Conservation (phyloP, 2,797 vertebrate genomes). For the Lerista edwardsae region DNA sequence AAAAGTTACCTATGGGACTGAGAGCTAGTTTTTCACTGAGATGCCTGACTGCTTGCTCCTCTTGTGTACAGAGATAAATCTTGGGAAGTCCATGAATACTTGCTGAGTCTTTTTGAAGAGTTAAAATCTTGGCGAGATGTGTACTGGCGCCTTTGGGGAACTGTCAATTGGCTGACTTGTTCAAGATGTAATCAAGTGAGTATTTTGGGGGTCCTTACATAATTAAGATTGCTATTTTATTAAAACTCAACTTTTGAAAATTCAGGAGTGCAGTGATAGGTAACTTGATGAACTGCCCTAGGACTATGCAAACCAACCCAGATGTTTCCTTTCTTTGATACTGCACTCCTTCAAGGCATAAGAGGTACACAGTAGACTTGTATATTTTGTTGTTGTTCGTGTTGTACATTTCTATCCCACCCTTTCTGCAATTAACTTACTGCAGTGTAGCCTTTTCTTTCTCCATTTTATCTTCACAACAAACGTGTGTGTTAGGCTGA, state of each 20-base stretch:
- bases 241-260: not conserved
- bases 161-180: constrained; percentile 90
- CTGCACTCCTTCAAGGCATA: not conserved
- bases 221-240: not conserved
- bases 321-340: too few relatives aligned
- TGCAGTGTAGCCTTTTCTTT: too few relatives aligned
- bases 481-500: too few relatives aligned
- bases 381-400: too few relatives aligned
- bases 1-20: not conserved
- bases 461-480: too few relatives aligned
- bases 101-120: constrained; percentile 88
- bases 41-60: not conserved
- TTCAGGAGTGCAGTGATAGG: not conserved
- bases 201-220: constrained; percentile 10
- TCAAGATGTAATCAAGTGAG: constrained; percentile 89
- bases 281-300: not conserved
- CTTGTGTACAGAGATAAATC: constrained; percentile 86
- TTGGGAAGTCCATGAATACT: constrained; percentile 93
- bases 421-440: too few relatives aligned
- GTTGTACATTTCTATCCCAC: too few relatives aligned
- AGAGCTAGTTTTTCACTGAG: not conserved
- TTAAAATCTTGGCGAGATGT: constrained; percentile 94
- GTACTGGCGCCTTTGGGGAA: constrained; percentile 97
- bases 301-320: too few relatives aligned
- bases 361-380: not conserved